phyloP scores from a whole-genome alignment of 2,797 vertebrate species.

The Clarias pachynema region DNA sequence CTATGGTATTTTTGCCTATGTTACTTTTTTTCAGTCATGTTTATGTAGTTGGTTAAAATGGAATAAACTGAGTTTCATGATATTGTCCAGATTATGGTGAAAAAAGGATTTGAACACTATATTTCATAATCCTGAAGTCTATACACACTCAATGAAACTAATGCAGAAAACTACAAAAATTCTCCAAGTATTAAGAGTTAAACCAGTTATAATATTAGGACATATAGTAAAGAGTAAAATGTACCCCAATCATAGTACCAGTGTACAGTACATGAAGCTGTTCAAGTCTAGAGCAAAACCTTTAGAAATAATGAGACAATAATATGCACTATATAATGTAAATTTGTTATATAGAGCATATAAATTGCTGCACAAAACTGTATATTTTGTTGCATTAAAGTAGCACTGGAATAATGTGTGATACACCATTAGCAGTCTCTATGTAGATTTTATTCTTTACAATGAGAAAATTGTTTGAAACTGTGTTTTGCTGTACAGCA shows the following conservation, averaged over 20 bases:
- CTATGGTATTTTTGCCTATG: too few species aligned
- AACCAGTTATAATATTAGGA: background rate
- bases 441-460: background rate
- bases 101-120: too few species aligned
- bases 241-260: background rate
- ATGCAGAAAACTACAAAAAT: too few species aligned
- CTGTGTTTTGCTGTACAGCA: background rate
- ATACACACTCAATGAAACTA: too few species aligned
- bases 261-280: background rate
- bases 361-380: background rate
- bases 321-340: background rate
- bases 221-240: too few species aligned
- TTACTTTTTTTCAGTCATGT: too few species aligned
- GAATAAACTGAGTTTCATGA: too few species aligned
- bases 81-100: too few species aligned
- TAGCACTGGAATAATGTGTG: background rate
- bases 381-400: background rate
- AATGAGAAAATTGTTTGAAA: background rate
- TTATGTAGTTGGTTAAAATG: too few species aligned
- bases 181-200: background rate
- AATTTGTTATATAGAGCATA: background rate
- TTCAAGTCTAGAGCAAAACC: background rate
- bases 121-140: too few species aligned
- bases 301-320: background rate
- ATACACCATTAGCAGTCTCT: background rate